These are phyloP conservation scores for Ploceus nigricollis DNA, from an alignment of 2,113 vertebrate genomes.

Conservation along the genomic window DNA sequence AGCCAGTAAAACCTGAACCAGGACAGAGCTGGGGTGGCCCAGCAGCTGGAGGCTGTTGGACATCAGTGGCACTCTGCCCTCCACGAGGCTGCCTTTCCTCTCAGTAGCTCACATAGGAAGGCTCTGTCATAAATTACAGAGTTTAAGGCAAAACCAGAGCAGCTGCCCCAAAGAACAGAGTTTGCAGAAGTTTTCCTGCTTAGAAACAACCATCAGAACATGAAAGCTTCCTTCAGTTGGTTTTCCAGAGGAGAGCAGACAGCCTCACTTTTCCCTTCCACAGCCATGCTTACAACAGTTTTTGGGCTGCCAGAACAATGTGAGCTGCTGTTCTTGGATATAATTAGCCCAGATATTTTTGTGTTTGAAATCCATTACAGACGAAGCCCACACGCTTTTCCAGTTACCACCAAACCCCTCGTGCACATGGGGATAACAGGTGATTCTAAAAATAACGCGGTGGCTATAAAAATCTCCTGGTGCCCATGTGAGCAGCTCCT, in stretches of 20 bases:
- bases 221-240: background rate
- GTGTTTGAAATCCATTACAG: background rate
- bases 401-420: background rate
- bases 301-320: background rate
- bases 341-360: constrained; percentile 17
- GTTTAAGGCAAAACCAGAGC: background rate
- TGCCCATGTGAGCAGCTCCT: background rate
- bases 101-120: background rate
- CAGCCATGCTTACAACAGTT: background rate
- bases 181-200: background rate
- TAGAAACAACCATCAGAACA: background rate
- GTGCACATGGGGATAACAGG: background rate
- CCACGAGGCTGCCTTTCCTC: background rate
- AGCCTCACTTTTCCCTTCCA: background rate
- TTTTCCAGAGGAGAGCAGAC: background rate
- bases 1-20: rapidly evolving
- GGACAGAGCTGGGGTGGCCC: background rate
- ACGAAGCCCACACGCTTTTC: background rate
- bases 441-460: background rate
- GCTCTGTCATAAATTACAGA: background rate
- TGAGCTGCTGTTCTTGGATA: background rate
- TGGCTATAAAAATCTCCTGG: background rate
- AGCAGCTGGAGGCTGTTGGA: background rate
- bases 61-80: background rate
- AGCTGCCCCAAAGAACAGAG: background rate